phyloP scores from a whole-genome alignment of 2,888 invertebrate species.

The Mactromeris polynyma region DNA sequence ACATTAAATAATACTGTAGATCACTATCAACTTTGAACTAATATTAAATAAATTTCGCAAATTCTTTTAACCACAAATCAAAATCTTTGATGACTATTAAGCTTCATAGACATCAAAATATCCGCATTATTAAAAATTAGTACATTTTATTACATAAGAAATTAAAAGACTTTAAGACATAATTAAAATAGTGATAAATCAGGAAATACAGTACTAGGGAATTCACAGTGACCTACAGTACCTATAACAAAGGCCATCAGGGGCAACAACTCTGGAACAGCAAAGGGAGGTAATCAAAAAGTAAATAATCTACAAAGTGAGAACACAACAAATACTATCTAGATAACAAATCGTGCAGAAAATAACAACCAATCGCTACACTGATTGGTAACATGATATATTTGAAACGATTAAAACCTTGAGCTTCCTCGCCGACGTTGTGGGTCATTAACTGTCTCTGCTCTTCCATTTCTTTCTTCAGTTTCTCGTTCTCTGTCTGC shows the following conservation, averaged over 20 bases:
- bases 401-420: slow-evolving; percentile 80
- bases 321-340: slow-evolving; percentile 36
- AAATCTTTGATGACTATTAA: no score
- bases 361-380: slow-evolving; percentile 78
- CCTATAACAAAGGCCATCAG: not conserved
- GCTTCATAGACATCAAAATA: no score
- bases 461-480: slow-evolving; percentile 78
- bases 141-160: no score
- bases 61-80: no score
- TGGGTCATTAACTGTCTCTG: slow-evolving; percentile 80
- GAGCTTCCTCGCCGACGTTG: slow-evolving; percentile 82
- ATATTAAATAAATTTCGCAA: no score
- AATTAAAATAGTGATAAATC: no score
- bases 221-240: no score
- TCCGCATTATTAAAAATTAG: no score
- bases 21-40: no score
- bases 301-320: not conserved
- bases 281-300: not conserved
- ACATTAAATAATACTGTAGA: not conserved
- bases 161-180: no score
- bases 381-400: slow-evolving; percentile 77
- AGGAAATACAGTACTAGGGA: no score
- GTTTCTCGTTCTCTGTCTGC: slow-evolving; percentile 78
- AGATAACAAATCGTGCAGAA: slow-evolving; percentile 74
- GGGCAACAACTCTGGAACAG: not conserved